A percentile compares a stretch with the other conserved stretches of the same genome.
phyloP scores from a whole-genome alignment of 2,888 invertebrate genomes.

The Azorinus chamasolen region DNA sequence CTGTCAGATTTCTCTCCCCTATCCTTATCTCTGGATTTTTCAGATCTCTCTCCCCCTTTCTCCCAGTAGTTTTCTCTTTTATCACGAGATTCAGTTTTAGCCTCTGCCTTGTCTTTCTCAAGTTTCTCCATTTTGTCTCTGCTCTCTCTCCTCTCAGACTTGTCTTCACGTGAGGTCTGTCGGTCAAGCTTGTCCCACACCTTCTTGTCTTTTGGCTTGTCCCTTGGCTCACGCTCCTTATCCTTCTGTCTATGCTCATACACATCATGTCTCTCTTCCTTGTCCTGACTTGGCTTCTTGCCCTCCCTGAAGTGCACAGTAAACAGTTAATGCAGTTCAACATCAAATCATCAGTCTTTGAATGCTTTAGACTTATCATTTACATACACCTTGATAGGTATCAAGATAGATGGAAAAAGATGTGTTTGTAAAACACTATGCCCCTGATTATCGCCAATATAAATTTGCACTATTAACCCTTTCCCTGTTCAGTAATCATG shows the following conservation, averaged over 20 bases:
- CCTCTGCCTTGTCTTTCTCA: constrained; percentile 36
- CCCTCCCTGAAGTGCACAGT: constrained; percentile 42
- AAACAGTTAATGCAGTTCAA: neutral
- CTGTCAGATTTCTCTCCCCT: constrained; percentile 5
- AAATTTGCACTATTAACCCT: no score
- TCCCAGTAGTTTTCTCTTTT: constrained; percentile 49
- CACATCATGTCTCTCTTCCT: constrained; percentile 34
- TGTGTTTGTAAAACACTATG: no score
- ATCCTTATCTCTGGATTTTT: constrained; percentile 36
- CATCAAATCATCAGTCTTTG: no score
- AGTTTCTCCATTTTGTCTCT: constrained; percentile 42
- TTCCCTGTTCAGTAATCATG: no score
- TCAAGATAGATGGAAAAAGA: no score
- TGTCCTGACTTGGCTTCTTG: constrained; percentile 21
- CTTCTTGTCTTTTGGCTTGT: constrained; percentile 29
- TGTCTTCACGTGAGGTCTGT: constrained; percentile 26
- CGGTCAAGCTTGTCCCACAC: constrained; percentile 34
- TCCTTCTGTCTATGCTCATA: constrained; percentile 33
- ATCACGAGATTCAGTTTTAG: constrained; percentile 35
- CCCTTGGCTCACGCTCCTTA: constrained; percentile 21
- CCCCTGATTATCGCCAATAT: no score
- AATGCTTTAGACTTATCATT: no score
- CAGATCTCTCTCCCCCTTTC: constrained; percentile 37
- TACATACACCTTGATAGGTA: no score
- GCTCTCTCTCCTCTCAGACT: constrained; percentile 31